A percentile compares a stretch with the other conserved stretches of the same genome.
These are phyloP conservation scores for Scaptomyza caliginosa DNA, from an alignment of 2,888 invertebrate species.

Conservation along the genomic window DNA sequence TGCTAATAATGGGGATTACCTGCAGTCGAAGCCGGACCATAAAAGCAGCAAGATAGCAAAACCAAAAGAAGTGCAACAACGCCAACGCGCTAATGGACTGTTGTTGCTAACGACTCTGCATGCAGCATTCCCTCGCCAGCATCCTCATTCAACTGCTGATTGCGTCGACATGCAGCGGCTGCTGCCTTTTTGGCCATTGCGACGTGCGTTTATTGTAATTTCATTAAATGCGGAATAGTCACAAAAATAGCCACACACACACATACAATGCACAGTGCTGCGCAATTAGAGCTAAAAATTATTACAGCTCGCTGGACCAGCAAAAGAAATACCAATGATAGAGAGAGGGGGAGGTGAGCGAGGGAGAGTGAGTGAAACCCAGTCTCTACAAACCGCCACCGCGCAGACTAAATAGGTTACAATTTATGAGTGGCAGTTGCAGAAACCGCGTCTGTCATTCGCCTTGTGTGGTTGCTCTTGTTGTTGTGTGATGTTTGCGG, in stretches of 20 bases:
- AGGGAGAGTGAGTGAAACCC: neutral
- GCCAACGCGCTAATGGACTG: constrained; percentile 73
- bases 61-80: constrained; percentile 32
- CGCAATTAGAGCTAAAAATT: constrained; percentile 73
- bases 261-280: constrained; percentile 53
- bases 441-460: constrained; percentile 38
- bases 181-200: constrained; percentile 40
- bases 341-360: too few species aligned
- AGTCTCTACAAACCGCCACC: constrained; percentile 9
- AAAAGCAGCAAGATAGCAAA: constrained; percentile 19
- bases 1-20: constrained; percentile 78
- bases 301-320: constrained; percentile 25
- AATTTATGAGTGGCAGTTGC: constrained; percentile 71
- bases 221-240: constrained; percentile 77
- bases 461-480: constrained; percentile 30
- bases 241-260: constrained; percentile 50
- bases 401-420: constrained; percentile 67
- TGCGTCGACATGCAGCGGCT: constrained; percentile 48
- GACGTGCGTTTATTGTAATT: constrained; percentile 77
- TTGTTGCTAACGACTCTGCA: constrained; percentile 59
- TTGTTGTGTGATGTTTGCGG: neutral
- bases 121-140: constrained; percentile 3
- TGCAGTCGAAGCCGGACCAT: constrained; percentile 20
- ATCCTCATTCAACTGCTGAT: constrained; percentile 19
- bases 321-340: neutral